Percentiles rank a stretch among this genome's conserved stretches.
Evolutionary conservation across 2,113 vertebrate species (phyloP).

Genomic region (Carassius carassius): DNA sequence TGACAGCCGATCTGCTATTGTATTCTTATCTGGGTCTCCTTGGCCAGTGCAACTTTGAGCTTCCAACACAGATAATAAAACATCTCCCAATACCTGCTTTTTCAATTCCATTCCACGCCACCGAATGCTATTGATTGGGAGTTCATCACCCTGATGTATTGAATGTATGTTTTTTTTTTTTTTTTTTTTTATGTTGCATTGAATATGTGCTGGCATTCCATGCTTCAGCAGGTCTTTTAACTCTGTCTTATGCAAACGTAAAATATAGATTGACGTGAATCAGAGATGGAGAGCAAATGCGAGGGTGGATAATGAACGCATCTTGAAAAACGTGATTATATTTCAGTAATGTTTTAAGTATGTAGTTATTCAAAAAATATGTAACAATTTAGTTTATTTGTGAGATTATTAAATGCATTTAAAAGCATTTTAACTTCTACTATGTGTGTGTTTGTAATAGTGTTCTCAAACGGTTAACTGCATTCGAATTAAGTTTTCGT

Average conservation of each 20-base stretch:
- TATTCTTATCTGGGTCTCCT: slow-evolving; percentile 56
- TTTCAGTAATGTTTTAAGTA: neutral
- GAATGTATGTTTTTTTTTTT: slow-evolving; percentile 47
- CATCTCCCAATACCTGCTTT: slow-evolving; percentile 54
- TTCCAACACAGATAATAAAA: slow-evolving; percentile 54
- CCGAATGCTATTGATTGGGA: slow-evolving; percentile 56
- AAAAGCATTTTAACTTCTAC: no score
- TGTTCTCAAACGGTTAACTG: no score
- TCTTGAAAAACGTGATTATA: neutral
- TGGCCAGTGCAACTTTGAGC: slow-evolving; percentile 51
- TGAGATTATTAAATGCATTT: neutral
- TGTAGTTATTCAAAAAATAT: neutral
- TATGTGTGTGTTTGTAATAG: no score
- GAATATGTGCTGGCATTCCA: slow-evolving; percentile 5
- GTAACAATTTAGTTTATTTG: neutral
- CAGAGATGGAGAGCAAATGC: neutral
- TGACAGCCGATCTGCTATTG: slow-evolving; percentile 57
- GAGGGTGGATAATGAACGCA: neutral
- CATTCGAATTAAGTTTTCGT: no score
- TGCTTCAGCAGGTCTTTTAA: slow-evolving; percentile 12
- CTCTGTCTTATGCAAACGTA: neutral
- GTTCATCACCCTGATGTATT: slow-evolving; percentile 59
- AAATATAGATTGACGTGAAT: neutral
- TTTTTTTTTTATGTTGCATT: slow-evolving; percentile 41
- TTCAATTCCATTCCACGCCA: slow-evolving; percentile 55